Evolutionary conservation across 2,113 vertebrate genomes (phyloP).

Genomic region (Pseudonaja textilis): DNA sequence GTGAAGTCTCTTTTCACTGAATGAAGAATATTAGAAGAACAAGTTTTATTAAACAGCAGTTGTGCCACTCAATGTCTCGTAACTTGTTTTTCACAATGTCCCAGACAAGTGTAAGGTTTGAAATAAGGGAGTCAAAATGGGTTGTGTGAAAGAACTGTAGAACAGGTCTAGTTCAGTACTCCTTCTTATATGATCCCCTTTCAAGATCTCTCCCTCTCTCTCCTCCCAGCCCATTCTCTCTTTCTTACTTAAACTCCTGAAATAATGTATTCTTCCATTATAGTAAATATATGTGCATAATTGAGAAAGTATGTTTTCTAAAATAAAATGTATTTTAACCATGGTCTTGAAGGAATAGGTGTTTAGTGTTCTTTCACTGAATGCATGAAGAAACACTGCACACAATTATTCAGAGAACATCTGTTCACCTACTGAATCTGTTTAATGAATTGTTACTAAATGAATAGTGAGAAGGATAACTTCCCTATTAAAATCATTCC

Average conservation of each 20-base stretch:
- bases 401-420: not conserved
- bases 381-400: not conserved
- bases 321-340: not conserved
- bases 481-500: constrained; percentile 40
- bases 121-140: not conserved
- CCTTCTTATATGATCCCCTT: not conserved
- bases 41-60: not conserved
- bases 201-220: not conserved
- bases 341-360: constrained; percentile 12
- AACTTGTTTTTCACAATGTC: not conserved
- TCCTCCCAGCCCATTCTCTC: not conserved
- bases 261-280: not conserved
- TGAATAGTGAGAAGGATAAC: constrained; percentile 38
- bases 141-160: not conserved
- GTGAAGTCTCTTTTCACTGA: not conserved
- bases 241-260: not conserved
- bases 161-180: not conserved
- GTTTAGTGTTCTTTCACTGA: constrained; percentile 24
- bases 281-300: not conserved
- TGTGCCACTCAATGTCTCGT: too few species aligned
- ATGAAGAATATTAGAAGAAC: not conserved
- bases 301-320: not conserved
- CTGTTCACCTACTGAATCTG: not conserved
- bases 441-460: constrained; percentile 33
- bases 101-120: not conserved